Base-by-base conservation (phyloP, 2,888 invertebrate genomes). In the Eledone cirrhosa region DNA sequence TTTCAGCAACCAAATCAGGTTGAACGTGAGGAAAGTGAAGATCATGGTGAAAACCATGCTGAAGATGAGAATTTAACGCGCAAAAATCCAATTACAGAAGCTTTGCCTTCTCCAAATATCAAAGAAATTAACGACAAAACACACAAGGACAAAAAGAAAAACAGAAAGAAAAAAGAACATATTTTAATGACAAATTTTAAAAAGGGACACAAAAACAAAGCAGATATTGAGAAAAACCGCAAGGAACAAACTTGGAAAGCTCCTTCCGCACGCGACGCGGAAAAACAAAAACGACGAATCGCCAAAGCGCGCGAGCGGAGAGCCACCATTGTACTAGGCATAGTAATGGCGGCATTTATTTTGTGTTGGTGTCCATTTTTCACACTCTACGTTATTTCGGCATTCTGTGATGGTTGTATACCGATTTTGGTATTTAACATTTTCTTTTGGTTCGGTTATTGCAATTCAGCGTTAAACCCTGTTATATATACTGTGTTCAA, bases 311-410 rank as follows among this genome's bases (percentile, higher is more conserved):
- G 97, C 90, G 99, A 99, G 91, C 95, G 99, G 87, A 93, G 99
- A 74, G 99, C 99, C 2, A 99, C 98, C 0, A 92, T 99, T 33
- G 98, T 99, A 84, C 92, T 99, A 83, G 99, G 99, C 63, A 93
- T 99, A 81, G 98, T 99, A 85, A 97, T 99, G 96, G 98, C 97
- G 82, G 97, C 98, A 86, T 99, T 99, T 91, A 98, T 99, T 86
- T 95, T 97, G 80, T 98, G 98, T 90, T 98, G 99, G 99, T 92
- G 99, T 89, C 99, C 99, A 0, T 99, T 99, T 92, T 99, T 99
- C 93, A 95, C 89, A 8, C 85, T 91, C 81, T 92, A 92, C 82
- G 88, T 91, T 2, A 87, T 90, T 48, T 90, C 90, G 22, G 90
- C 91, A 0, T 88, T 92, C 78, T 90, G 90, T 77, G 83, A 83